A percentile compares a stretch with the other conserved stretches of the same genome.
phyloP scores from a whole-genome alignment of 2,797 vertebrate genomes.

The Gallirallus australis region DNA sequence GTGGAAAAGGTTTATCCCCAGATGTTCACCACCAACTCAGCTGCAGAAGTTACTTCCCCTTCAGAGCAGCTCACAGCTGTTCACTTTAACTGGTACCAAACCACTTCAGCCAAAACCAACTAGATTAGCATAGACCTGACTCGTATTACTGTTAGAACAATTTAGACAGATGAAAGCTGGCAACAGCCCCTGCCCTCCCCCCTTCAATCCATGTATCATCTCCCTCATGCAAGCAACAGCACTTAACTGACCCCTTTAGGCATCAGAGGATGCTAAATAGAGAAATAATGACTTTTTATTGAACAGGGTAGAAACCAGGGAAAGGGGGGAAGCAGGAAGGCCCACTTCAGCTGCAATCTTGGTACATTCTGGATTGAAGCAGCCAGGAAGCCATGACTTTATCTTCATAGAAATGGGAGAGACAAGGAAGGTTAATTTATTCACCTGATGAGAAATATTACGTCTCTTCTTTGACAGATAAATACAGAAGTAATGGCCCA shows the following conservation, averaged over 20 bases:
- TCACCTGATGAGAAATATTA: background rate
- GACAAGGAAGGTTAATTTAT: background rate
- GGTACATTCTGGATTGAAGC: background rate
- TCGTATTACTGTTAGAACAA: background rate
- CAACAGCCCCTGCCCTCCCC: background rate
- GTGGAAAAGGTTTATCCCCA: background rate
- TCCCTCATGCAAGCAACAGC: background rate
- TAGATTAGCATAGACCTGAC: background rate
- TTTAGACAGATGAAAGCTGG: background rate
- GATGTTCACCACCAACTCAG: background rate
- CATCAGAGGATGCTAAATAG: constrained; percentile 36
- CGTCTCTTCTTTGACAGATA: background rate
- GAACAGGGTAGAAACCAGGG: background rate
- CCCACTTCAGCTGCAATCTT: background rate
- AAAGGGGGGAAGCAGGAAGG: background rate
- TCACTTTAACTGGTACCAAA: background rate
- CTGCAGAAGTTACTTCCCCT: background rate
- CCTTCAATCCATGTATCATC: background rate
- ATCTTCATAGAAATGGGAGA: background rate
- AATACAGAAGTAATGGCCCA: background rate
- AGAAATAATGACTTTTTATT: constrained; percentile 39
- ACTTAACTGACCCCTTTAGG: constrained; percentile 48
- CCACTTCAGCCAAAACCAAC: background rate
- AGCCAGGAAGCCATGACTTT: background rate
- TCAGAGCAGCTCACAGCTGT: background rate